Conservation (phyloP, 2,797 vertebrate genomes). For the Brachymystax lenok region DNA sequence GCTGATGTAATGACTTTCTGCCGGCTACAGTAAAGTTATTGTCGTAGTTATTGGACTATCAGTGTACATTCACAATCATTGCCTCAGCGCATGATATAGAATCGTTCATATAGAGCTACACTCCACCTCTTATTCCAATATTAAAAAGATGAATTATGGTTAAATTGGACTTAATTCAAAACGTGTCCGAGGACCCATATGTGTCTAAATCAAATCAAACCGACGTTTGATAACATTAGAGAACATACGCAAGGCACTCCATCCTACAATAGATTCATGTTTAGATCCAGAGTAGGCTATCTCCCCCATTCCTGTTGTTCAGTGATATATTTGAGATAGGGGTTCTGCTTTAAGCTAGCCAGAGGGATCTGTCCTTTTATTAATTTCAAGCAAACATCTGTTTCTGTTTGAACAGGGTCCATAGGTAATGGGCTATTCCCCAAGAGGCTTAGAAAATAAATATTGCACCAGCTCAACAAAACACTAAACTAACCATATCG, state of each 20-base stretch:
- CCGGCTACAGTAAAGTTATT: slow-evolving; percentile 67
- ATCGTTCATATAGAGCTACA: slow-evolving; percentile 22
- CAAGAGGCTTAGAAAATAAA: slow-evolving; percentile 54
- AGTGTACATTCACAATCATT: slow-evolving; percentile 40
- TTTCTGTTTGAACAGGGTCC: slow-evolving; percentile 58
- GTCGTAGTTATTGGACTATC: slow-evolving; percentile 63
- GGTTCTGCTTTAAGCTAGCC: slow-evolving; percentile 38
- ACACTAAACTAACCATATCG: slow-evolving; percentile 37
- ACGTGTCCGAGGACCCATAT: slow-evolving; percentile 4
- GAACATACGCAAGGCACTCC: neutral
- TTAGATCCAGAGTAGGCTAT: slow-evolving; percentile 20
- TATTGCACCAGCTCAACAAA: slow-evolving; percentile 44
- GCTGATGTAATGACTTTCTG: slow-evolving; percentile 68
- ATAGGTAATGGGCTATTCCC: slow-evolving; percentile 50
- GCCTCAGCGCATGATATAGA: slow-evolving; percentile 27
- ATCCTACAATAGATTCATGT: neutral
- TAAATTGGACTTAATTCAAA: slow-evolving; percentile 26
- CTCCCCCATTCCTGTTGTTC: slow-evolving; percentile 16
- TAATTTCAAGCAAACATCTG: slow-evolving; percentile 70
- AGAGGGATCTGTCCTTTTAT: slow-evolving; percentile 49
- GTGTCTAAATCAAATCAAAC: slow-evolving; percentile 1
- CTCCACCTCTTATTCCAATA: slow-evolving; percentile 34
- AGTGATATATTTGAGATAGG: slow-evolving; percentile 31
- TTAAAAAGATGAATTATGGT: slow-evolving; percentile 30
- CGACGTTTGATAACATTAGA: neutral